A percentile compares a stretch with the other conserved stretches of the same genome.
Conservation (phyloP, 1,140 invertebrate genomes). For the Habropoda laboriosa region DNA sequence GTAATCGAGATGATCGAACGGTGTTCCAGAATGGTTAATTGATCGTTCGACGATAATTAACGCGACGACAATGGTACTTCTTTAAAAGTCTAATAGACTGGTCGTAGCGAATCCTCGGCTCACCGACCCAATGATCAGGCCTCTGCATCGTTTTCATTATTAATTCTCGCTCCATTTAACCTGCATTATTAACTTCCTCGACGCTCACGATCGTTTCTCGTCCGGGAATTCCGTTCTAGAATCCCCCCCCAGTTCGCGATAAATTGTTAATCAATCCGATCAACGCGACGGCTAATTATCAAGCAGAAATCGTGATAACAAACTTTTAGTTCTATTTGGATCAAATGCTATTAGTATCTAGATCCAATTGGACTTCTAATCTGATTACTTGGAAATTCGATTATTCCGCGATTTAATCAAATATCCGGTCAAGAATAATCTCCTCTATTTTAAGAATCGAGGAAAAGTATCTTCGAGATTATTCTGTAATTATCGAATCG, state of each 20-base stretch:
- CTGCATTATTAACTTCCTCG: conserved; percentile 15
- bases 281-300: conserved; percentile 10
- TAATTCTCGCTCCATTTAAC: conserved; percentile 11
- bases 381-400: neutral
- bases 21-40: neutral
- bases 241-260: neutral
- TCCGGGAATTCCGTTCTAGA: neutral
- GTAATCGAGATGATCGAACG: neutral
- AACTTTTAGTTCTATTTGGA: neutral
- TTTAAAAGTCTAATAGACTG: neutral
- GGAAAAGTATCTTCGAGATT: too few relatives aligned
- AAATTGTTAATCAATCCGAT: conserved; percentile 39
- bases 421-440: too few relatives aligned
- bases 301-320: neutral
- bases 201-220: conserved; percentile 6
- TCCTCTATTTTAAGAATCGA: neutral
- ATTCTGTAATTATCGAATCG: too few relatives aligned
- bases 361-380: neutral
- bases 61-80: neutral
- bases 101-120: neutral
- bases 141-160: conserved; percentile 8
- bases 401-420: neutral
- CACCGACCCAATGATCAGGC: neutral
- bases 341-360: too few relatives aligned
- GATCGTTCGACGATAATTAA: too few relatives aligned